Base-by-base conservation (phyloP, 2,797 vertebrate species). In the Pitangus sulphuratus region DNA sequence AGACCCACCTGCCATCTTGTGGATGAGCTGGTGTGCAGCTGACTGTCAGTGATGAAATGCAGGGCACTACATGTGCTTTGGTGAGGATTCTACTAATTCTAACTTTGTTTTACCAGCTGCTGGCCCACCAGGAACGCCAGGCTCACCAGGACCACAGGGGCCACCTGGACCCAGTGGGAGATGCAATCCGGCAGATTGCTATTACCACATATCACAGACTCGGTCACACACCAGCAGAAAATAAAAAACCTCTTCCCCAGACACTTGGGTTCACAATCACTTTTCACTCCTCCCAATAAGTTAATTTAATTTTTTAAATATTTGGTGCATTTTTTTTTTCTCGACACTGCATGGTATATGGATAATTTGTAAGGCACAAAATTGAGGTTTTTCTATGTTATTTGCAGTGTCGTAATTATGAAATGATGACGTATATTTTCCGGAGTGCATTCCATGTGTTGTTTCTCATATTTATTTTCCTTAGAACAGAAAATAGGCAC, bases 131-230 rank as follows among this genome's bases (percentile, higher is more conserved):
- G 98, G 98, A 66, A 72, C 96, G 5, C 98, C 97, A 35, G 99
- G 99, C 66, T 97, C 97, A 19, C 93, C 98, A 1, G 99, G 99
- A 72, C 94, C 98, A 1, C 98, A 98, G 17, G 99, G 99, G 12
- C 98, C 98, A 24, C 98, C 98, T 1, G 99, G 99, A 94, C 94
- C 98, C 58, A 94, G 95, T 6, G 99, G 99, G 96, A 98, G 97
- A 33, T 99, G 99, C 89, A 98, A 98, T 96, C 99, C 99, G 2
- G 96, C 98, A 19, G 99, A 99, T 88, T 99, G 99, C 89, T 95
- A 98, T 86, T 97, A 98, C 87, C 97, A 98, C 21, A 26, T 96
- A 24, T 89, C 98, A 86, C 98, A 98, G 87, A 81, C 93, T 79
- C 97, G 86, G 69, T 83, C 96, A 74, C 95, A 48, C 64, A 75